Evolutionary conservation across 2,113 vertebrate genomes (phyloP).

Genomic region (Rhagologus leucostigma): DNA sequence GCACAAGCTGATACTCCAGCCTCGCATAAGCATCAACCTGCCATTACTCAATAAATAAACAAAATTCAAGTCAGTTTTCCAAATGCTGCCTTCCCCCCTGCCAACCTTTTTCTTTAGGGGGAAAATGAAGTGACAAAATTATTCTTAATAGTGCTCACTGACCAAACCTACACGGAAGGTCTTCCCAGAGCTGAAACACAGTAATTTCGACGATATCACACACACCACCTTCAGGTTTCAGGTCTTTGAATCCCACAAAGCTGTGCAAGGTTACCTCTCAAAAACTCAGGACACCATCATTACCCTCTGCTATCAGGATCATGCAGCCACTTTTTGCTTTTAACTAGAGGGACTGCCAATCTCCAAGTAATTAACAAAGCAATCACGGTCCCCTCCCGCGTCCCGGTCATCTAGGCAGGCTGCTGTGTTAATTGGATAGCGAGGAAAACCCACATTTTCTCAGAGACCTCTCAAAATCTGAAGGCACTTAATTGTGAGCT

Average conservation of each 20-base stretch:
- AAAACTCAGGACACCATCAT: background rate
- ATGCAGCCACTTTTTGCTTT: background rate
- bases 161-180: background rate
- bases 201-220: rapidly evolving
- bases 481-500: background rate
- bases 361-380: background rate
- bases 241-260: background rate
- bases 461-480: background rate
- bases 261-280: background rate
- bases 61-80: background rate
- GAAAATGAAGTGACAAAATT: background rate
- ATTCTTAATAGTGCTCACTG: background rate
- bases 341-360: background rate
- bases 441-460: background rate
- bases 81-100: rapidly evolving
- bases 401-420: background rate
- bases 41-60: background rate
- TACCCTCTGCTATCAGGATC: background rate
- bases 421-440: background rate
- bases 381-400: background rate
- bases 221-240: background rate
- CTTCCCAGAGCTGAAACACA: background rate
- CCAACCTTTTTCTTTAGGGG: rapidly evolving
- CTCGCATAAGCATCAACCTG: background rate
- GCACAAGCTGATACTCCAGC: background rate